Percentiles rank a stretch among this genome's conserved stretches.
phyloP scores from a whole-genome alignment of 1,140 invertebrate genomes.

The Bombus huntii region DNA sequence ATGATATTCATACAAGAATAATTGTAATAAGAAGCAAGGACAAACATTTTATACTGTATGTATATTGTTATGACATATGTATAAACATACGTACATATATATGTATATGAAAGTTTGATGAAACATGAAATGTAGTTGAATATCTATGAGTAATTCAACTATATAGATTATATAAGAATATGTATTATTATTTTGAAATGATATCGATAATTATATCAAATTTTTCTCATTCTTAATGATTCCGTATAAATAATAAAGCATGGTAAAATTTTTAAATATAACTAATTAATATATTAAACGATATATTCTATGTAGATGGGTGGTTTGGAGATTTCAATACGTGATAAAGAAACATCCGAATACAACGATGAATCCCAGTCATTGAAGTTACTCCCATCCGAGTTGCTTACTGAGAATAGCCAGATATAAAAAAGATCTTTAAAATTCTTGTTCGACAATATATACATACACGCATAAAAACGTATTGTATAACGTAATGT shows the following conservation, averaged over 20 bases:
- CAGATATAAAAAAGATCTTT: neutral
- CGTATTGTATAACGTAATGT: neutral
- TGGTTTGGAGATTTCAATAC: slow-evolving; percentile 54
- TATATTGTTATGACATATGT: neutral
- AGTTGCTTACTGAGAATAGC: neutral
- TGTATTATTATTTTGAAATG: neutral
- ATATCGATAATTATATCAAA: neutral
- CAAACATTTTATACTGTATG: neutral
- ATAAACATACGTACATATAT: neutral
- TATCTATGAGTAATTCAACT: neutral
- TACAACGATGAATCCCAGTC: slow-evolving; percentile 1
- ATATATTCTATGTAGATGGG: neutral
- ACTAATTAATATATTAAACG: neutral
- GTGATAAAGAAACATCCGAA: slow-evolving; percentile 29
- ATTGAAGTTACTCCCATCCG: slow-evolving; percentile 16
- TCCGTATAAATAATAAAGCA: neutral
- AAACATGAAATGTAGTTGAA: neutral
- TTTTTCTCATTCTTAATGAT: neutral
- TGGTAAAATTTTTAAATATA: neutral
- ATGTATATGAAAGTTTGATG: neutral
- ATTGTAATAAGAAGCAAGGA: neutral
- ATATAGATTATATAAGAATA: neutral
- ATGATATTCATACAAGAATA: neutral
- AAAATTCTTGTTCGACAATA: neutral
- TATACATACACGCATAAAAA: neutral